A percentile compares a stretch with the other conserved stretches of the same genome.
Conservation (phyloP, 2,888 invertebrate species). For the Tribolium freemani region DNA sequence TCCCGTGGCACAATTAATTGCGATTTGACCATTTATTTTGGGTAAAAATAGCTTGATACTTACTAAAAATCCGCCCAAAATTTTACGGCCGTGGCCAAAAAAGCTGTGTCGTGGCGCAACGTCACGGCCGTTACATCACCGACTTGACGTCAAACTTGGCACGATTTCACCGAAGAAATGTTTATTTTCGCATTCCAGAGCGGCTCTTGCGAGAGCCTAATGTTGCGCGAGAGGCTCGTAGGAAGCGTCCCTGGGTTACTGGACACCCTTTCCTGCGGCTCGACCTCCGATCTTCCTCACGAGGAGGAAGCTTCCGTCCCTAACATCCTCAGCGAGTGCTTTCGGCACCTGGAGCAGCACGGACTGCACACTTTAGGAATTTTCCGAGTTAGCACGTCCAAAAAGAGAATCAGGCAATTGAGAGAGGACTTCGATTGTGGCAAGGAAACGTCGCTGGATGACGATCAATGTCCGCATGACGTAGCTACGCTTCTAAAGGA, state of each 20-base stretch:
- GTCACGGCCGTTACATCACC: slow-evolving; percentile 56
- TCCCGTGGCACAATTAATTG: too few relatives aligned
- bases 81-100: background rate
- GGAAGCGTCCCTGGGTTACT: slow-evolving; percentile 69
- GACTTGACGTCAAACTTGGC: slow-evolving; percentile 59
- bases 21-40: background rate
- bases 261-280: slow-evolving; percentile 67
- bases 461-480: slow-evolving; percentile 92
- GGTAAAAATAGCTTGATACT: background rate
- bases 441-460: slow-evolving; percentile 78
- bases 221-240: slow-evolving; percentile 71
- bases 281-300: slow-evolving; percentile 66
- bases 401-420: slow-evolving; percentile 92
- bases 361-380: slow-evolving; percentile 90
- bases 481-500: slow-evolving; percentile 94
- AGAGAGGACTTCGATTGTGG: slow-evolving; percentile 93
- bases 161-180: slow-evolving; percentile 47
- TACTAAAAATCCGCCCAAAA: too few relatives aligned
- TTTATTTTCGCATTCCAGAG: slow-evolving; percentile 71
- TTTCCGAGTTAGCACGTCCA: slow-evolving; percentile 93
- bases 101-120: slow-evolving; percentile 43
- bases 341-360: slow-evolving; percentile 83
- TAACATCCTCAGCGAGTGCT: slow-evolving; percentile 82
- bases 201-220: slow-evolving; percentile 83
- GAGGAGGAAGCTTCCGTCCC: slow-evolving; percentile 77